phyloP scores from a whole-genome alignment of 2,797 vertebrate species.

The Varecia variegata region DNA sequence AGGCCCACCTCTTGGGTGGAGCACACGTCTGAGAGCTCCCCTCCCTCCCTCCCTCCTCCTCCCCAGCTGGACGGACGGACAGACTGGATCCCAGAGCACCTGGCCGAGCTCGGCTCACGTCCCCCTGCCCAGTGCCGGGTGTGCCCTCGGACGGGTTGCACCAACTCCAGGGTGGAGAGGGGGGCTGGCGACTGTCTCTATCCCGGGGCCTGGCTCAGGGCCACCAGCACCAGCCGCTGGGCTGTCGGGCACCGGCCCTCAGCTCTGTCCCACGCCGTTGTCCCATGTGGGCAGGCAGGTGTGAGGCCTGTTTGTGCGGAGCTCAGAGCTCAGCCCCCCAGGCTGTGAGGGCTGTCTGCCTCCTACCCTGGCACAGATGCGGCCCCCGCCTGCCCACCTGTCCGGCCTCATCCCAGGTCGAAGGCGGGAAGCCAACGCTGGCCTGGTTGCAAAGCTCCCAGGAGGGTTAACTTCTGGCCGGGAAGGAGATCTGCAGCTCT shows the following conservation, averaged over 20 bases:
- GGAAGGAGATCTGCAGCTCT: not conserved
- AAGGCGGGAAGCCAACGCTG: not conserved
- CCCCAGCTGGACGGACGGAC: fast-evolving
- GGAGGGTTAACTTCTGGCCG: too few species aligned
- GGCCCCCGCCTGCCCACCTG: fast-evolving
- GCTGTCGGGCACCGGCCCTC: not conserved
- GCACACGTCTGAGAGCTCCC: fast-evolving
- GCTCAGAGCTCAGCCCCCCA: not conserved
- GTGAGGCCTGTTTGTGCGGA: not conserved
- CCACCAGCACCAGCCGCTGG: not conserved
- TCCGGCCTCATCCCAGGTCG: not conserved
- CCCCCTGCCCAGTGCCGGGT: fast-evolving
- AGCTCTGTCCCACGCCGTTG: too few species aligned
- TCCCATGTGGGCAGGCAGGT: fast-evolving
- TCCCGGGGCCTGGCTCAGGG: not conserved
- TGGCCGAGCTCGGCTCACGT: fast-evolving
- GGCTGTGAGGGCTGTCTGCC: not conserved
- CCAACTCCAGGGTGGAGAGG: not conserved
- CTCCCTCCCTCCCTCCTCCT: fast-evolving
- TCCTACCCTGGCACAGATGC: too few species aligned
- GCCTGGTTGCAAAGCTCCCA: not conserved
- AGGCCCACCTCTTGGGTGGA: too few species aligned
- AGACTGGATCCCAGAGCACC: not conserved
- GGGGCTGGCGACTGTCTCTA: fast-evolving
- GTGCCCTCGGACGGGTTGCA: not conserved